Conservation (phyloP, 2,797 vertebrate species). For the Potorous gilbertii region DNA sequence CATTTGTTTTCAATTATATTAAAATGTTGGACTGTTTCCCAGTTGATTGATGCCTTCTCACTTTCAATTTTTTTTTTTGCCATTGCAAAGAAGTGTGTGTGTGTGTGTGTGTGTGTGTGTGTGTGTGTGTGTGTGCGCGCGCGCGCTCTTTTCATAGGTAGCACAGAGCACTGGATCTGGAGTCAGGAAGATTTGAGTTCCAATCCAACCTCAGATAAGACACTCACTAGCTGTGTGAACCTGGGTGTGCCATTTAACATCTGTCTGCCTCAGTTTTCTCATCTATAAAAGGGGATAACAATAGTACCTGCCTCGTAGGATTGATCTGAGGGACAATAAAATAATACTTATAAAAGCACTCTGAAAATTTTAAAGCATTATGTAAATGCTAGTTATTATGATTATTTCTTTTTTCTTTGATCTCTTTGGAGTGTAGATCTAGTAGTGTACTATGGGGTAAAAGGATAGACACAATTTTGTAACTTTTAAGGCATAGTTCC, state of each 20-base stretch:
- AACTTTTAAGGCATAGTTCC: not conserved
- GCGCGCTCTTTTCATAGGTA: not conserved
- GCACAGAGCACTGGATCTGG: not conserved
- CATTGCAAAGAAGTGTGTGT: not conserved
- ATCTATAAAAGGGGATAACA: not conserved
- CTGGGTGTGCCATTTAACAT: not conserved
- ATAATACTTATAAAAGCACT: not conserved
- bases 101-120: not conserved
- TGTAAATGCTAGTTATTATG: not conserved
- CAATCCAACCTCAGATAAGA: not conserved
- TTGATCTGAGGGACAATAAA: not conserved
- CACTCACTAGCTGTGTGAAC: not conserved
- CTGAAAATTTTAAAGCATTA: not conserved
- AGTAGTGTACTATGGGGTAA: not conserved
- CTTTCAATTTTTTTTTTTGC: not conserved
- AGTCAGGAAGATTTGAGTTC: not conserved
- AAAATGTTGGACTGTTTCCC: not conserved
- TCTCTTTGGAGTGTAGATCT: not conserved
- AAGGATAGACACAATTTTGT: not conserved
- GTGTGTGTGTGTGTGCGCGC: too few species aligned
- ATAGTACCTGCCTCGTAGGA: not conserved
- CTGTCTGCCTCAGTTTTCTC: not conserved
- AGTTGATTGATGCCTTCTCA: not conserved
- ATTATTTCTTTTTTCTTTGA: not conserved
- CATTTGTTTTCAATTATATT: not conserved